phyloP scores from a whole-genome alignment of 2,113 vertebrate genomes.

The Neoarius graeffei region DNA sequence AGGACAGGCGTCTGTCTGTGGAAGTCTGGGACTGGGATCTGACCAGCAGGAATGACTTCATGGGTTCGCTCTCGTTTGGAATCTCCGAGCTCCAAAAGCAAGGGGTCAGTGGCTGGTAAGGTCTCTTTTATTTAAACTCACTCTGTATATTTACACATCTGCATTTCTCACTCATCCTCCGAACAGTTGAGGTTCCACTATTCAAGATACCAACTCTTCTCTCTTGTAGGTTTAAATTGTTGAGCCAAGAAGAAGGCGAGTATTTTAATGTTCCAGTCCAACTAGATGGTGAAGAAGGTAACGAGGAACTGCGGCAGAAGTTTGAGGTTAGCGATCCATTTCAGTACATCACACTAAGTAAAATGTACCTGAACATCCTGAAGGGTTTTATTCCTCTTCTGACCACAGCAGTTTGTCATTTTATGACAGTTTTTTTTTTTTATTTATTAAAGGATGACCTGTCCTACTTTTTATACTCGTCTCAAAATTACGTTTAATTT shows the following conservation, averaged over 20 bases:
- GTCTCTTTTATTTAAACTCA: neutral
- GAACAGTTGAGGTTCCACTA: neutral
- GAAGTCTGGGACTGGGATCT: conserved; percentile 98
- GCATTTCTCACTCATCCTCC: neutral
- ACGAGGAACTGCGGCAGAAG: conserved; percentile 90
- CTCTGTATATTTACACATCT: neutral
- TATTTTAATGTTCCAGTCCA: conserved; percentile 97
- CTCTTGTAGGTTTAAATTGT: conserved; percentile 85
- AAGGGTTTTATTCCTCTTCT: neutral
- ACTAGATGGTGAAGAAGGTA: conserved; percentile 89
- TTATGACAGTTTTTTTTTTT: neutral
- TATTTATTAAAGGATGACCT: neutral
- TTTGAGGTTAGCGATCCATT: conserved; percentile 82
- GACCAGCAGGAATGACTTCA: conserved; percentile 97
- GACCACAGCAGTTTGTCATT: neutral
- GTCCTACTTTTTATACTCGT: neutral
- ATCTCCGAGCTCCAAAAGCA: conserved; percentile 95
- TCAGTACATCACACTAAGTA: neutral
- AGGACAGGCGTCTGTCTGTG: conserved; percentile 89
- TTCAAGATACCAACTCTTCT: neutral
- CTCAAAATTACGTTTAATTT: neutral
- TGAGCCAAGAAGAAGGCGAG: conserved; percentile 96
- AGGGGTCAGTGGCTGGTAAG: conserved; percentile 92
- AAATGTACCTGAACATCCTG: neutral
- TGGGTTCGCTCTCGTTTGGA: conserved; percentile 95